Evolutionary conservation across 2,888 invertebrate species (phyloP).

Genomic region (Phragmatobia fuliginosa): DNA sequence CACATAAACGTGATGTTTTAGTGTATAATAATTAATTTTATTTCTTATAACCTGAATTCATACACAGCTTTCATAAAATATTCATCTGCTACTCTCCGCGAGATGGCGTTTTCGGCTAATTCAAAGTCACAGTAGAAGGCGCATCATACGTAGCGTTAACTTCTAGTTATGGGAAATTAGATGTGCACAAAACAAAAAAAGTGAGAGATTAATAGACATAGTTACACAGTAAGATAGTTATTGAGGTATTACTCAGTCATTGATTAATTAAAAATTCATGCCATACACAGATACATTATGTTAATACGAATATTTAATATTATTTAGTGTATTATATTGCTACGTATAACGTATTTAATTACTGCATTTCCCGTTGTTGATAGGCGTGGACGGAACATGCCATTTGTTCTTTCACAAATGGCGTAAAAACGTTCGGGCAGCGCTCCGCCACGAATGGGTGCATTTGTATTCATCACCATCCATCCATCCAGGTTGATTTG

Average conservation of each 20-base stretch:
- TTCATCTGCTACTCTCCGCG: slow-evolving; percentile 55
- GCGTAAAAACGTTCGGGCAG: slow-evolving; percentile 62
- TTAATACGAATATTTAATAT: slow-evolving; percentile 34
- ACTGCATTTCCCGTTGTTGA: slow-evolving; percentile 56
- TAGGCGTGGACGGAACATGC: slow-evolving; percentile 63
- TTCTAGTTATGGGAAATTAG: background rate
- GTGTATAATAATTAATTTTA: no score
- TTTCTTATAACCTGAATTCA: background rate
- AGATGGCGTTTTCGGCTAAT: slow-evolving; percentile 57
- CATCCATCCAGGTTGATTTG: slow-evolving; percentile 47
- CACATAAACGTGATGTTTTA: no score
- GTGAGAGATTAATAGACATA: background rate
- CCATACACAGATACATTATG: slow-evolving; percentile 8
- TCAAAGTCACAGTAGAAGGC: slow-evolving; percentile 16
- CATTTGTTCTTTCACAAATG: slow-evolving; percentile 68
- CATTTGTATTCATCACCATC: slow-evolving; percentile 67
- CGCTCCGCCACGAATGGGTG: slow-evolving; percentile 60
- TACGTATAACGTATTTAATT: slow-evolving; percentile 60
- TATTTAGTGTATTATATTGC: slow-evolving; percentile 53
- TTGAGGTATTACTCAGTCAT: background rate
- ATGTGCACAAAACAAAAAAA: background rate
- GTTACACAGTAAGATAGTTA: background rate
- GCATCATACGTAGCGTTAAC: background rate
- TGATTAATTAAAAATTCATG: slow-evolving; percentile 13
- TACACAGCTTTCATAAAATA: background rate